These are phyloP conservation scores for Otus sunia DNA, from an alignment of 2,113 vertebrate species.

Conservation along the genomic window DNA sequence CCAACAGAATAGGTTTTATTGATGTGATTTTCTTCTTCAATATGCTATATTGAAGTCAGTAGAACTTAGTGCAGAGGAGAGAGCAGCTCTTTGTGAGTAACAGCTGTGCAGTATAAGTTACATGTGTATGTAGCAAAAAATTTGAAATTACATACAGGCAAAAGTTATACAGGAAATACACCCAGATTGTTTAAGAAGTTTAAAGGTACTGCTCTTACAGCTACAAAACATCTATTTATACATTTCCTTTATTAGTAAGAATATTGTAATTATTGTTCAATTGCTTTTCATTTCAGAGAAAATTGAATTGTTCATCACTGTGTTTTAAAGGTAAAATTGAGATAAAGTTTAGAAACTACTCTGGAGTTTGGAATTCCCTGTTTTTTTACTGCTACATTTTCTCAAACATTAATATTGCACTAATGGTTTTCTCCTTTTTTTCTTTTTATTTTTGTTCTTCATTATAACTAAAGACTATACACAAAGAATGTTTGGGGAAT, in stretches of 20 bases:
- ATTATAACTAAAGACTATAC: not conserved
- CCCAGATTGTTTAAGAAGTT: not conserved
- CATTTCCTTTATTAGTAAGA: not conserved
- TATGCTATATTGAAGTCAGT: not conserved
- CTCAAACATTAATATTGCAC: not conserved
- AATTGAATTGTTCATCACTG: not conserved
- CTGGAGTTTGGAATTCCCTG: not conserved
- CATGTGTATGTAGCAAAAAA: not conserved
- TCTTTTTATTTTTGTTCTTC: not conserved
- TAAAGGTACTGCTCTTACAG: not conserved
- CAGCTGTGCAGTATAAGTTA: accelerated
- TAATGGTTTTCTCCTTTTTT: not conserved
- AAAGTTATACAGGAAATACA: not conserved
- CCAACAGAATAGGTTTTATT: not conserved
- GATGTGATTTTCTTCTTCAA: not conserved
- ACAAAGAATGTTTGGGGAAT: slow-evolving; percentile 20
- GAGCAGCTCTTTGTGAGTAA: not conserved
- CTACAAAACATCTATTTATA: not conserved
- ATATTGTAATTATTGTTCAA: not conserved
- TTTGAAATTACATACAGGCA: not conserved
- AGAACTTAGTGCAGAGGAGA: not conserved
- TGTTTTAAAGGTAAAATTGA: not conserved
- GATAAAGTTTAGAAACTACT: not conserved
- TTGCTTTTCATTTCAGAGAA: not conserved
- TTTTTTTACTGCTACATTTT: not conserved